phyloP scores from a whole-genome alignment of 2,888 invertebrate genomes.

The Watsonalla binaria region DNA sequence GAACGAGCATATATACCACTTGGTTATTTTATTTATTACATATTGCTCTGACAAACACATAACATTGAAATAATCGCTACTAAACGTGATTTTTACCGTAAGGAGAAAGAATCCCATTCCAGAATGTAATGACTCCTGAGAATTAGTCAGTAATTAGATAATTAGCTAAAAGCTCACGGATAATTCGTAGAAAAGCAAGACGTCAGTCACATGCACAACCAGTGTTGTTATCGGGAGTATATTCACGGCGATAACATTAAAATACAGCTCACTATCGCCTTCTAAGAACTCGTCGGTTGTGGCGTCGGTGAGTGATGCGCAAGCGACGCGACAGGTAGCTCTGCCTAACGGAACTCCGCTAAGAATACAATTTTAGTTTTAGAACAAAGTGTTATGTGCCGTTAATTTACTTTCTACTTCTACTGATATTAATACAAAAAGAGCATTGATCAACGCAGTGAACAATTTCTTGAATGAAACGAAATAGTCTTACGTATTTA shows the following conservation, averaged over 20 bases:
- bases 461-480: conserved; percentile 11
- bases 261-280: conserved; percentile 70
- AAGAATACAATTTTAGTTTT: conserved; percentile 64
- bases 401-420: conserved; percentile 54
- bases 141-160: conserved; percentile 17
- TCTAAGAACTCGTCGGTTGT: conserved; percentile 56
- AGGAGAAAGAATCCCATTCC: not conserved
- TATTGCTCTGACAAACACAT: too few species aligned
- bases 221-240: conserved; percentile 65
- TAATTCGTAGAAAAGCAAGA: conserved; percentile 51
- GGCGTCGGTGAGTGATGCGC: conserved; percentile 24
- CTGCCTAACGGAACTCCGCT: conserved; percentile 64
- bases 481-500: not conserved
- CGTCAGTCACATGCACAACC: conserved; percentile 53
- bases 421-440: conserved; percentile 35
- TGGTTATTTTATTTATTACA: too few species aligned
- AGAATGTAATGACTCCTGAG: conserved; percentile 11
- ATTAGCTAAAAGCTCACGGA: conserved; percentile 48
- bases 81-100: not conserved
- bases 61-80: too few species aligned
- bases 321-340: conserved; percentile 64
- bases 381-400: conserved; percentile 49
- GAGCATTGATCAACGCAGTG: conserved; percentile 30
- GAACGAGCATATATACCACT: too few species aligned
- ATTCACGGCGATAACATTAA: conserved; percentile 73